These are phyloP conservation scores for Conus betulinus DNA, from an alignment of 1,140 invertebrate genomes.

Conservation along the genomic window DNA sequence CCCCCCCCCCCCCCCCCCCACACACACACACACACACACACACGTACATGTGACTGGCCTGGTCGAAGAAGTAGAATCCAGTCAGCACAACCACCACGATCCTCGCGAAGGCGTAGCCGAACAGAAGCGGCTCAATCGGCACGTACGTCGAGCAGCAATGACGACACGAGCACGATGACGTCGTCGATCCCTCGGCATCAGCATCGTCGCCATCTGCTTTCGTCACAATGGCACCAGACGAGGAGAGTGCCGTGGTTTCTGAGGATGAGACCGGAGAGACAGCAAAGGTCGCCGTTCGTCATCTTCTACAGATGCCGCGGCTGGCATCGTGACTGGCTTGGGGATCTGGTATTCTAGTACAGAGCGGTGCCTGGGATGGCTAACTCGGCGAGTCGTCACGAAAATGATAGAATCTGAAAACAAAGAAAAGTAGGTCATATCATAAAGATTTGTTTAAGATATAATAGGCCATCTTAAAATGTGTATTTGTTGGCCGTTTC, in stretches of 20 bases:
- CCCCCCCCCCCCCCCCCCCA: too few species aligned
- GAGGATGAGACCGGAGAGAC: not conserved
- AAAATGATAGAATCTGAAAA: not conserved
- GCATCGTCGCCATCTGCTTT: not conserved
- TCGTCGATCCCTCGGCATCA: not conserved
- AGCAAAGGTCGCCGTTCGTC: not conserved
- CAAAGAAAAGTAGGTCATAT: not conserved
- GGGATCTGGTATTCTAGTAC: not conserved
- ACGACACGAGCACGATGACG: constrained; percentile 8
- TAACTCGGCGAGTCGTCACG: not conserved
- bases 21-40: constrained; percentile 4
- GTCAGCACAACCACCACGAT: not conserved
- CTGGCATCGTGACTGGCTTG: not conserved
- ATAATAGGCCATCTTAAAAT: too few species aligned
- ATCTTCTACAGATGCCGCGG: not conserved
- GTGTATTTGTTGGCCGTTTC: too few species aligned
- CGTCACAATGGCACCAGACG: not conserved
- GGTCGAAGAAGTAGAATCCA: constrained; percentile 27
- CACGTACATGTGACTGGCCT: constrained; percentile 24
- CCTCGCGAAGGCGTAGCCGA: constrained; percentile 7
- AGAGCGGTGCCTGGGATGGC: too few species aligned
- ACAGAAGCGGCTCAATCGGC: constrained; percentile 14
- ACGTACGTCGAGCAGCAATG: not conserved
- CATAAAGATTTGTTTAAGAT: not conserved
- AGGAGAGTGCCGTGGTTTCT: not conserved